Evolutionary conservation across 2,797 vertebrate species (phyloP).

Genomic region (Amniataba percoides): DNA sequence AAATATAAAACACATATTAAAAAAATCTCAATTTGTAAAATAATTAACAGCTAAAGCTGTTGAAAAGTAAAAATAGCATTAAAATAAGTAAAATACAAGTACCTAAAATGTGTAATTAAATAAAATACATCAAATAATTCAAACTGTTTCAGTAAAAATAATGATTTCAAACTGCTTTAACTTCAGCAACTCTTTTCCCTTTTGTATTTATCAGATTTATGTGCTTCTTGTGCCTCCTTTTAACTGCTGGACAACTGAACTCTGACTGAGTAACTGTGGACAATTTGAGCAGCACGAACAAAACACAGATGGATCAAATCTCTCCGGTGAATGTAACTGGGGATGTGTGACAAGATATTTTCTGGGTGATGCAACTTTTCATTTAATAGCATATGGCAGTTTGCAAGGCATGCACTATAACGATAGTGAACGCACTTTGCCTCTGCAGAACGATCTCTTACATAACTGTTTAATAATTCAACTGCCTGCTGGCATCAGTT

Average conservation of each 20-base stretch:
- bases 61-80: no score
- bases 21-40: no score
- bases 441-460: conserved; percentile 23
- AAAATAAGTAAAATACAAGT: no score
- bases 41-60: no score
- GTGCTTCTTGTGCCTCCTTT: not conserved
- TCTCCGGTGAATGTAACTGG: no score
- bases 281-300: not conserved
- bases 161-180: not conserved
- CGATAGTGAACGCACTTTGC: not conserved
- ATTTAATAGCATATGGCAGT: not conserved
- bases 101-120: no score
- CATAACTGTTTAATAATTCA: conserved; percentile 44
- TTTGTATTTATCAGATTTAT: not conserved
- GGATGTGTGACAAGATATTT: not conserved
- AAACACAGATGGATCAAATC: not conserved
- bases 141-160: no score
- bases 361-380: not conserved
- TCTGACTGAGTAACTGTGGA: not conserved
- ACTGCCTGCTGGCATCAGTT: conserved; percentile 2
- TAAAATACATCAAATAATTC: no score
- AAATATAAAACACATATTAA: not conserved
- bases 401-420: not conserved
- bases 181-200: no score
- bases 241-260: not conserved